Conservation (phyloP, 2,888 invertebrate species). For the Adelognathus sp. region DNA sequence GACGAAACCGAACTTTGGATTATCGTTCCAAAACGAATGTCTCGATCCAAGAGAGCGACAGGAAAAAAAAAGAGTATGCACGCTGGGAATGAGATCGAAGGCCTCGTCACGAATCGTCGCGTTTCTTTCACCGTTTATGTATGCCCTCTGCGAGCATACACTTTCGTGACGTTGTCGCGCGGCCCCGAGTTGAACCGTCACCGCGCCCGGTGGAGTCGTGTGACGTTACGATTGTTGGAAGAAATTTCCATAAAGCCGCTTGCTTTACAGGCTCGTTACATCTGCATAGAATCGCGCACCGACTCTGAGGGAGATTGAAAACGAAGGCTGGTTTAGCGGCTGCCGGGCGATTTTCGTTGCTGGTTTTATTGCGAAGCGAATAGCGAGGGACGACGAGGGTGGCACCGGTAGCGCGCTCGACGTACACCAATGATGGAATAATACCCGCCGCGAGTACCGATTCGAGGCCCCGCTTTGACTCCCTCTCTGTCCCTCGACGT, state of each 20-base stretch:
- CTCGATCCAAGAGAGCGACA: background rate
- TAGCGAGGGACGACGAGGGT: slow-evolving; percentile 40
- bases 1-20: background rate
- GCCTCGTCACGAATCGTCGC: background rate
- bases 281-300: slow-evolving; percentile 63
- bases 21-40: background rate
- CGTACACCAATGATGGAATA: slow-evolving; percentile 33
- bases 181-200: slow-evolving; percentile 6
- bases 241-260: slow-evolving; percentile 65
- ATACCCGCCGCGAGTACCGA: slow-evolving; percentile 39
- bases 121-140: slow-evolving; percentile 15
- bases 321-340: slow-evolving; percentile 42
- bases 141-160: slow-evolving; percentile 11
- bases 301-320: slow-evolving; percentile 56
- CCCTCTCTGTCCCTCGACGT: too few relatives aligned
- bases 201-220: background rate
- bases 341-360: slow-evolving; percentile 43
- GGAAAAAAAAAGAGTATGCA: background rate
- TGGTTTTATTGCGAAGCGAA: slow-evolving; percentile 44
- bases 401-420: slow-evolving; percentile 43
- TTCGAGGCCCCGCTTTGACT: slow-evolving; percentile 55
- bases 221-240: slow-evolving; percentile 54
- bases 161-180: slow-evolving; percentile 40
- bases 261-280: slow-evolving; percentile 45
- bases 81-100: background rate